Evolutionary conservation across 2,888 invertebrate species (phyloP).

Genomic region (Orthosia incerta): DNA sequence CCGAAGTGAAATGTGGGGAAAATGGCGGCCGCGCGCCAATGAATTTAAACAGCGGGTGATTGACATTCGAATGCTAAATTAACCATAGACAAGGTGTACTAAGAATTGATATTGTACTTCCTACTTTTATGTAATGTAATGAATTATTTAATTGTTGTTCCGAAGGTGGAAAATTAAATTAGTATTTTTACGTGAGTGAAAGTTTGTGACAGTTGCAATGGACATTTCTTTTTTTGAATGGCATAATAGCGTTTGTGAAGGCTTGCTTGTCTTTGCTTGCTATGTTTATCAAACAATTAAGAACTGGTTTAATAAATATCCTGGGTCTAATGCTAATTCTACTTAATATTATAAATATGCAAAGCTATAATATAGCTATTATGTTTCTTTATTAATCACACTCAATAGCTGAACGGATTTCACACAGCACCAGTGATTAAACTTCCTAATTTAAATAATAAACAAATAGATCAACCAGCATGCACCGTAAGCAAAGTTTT

Average conservation of each 20-base stretch:
- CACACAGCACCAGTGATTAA: constrained; percentile 3
- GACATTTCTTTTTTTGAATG: constrained; percentile 23
- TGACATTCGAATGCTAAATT: constrained; percentile 40
- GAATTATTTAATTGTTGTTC: constrained; percentile 56
- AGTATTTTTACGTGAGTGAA: constrained; percentile 33
- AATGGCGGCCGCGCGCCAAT: constrained; percentile 60
- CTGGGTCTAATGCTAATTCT: too few relatives aligned
- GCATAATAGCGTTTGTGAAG: neutral
- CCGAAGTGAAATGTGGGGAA: constrained; percentile 74
- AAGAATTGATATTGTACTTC: constrained; percentile 32
- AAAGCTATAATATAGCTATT: too few relatives aligned
- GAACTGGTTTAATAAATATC: neutral
- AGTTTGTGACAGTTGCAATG: constrained; percentile 7
- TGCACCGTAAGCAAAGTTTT: constrained; percentile 32
- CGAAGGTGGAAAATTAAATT: constrained; percentile 31
- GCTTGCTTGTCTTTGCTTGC: neutral
- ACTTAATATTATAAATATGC: too few relatives aligned
- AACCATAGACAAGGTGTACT: constrained; percentile 40
- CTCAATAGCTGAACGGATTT: too few relatives aligned
- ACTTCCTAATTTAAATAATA: constrained; percentile 30
- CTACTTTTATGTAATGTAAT: constrained; percentile 49
- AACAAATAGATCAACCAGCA: constrained; percentile 45
- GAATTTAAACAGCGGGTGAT: constrained; percentile 58
- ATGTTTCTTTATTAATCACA: too few relatives aligned
- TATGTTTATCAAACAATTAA: neutral